phyloP scores from a whole-genome alignment of 1,140 invertebrate species.

The Drosophila baimaii region DNA sequence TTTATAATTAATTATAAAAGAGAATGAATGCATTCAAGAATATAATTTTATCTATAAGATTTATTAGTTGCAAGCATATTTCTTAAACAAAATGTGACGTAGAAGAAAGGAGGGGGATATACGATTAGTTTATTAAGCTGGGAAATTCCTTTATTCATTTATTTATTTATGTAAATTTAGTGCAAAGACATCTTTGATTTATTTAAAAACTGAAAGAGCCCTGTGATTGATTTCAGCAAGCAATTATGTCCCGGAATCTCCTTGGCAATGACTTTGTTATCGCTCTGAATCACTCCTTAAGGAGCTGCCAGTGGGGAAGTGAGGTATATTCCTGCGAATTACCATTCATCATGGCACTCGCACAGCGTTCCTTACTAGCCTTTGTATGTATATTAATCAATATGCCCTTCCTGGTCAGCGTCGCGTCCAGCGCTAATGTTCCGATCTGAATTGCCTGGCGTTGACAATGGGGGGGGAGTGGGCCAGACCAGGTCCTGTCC shows the following conservation, averaged over 20 bases:
- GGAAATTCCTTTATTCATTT: neutral
- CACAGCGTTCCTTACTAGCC: conserved; percentile 5
- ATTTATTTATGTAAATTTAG: neutral
- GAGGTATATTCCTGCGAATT: conserved; percentile 20
- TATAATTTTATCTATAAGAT: conserved; percentile 9
- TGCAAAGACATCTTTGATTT: neutral
- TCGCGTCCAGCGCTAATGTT: conserved; percentile 46
- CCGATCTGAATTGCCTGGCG: conserved; percentile 64
- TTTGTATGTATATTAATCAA: conserved; percentile 55
- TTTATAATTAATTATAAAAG: conserved; percentile 8
- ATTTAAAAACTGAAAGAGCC: neutral
- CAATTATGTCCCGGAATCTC: neutral
- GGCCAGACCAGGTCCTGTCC: conserved; percentile 38
- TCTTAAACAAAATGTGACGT: neutral
- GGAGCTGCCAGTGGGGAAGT: neutral
- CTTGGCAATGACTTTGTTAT: conserved; percentile 6
- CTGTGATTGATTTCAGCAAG: neutral
- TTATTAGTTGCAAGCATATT: neutral
- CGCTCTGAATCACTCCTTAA: neutral
- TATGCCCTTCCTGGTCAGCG: conserved; percentile 32
- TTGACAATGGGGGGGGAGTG: conserved; percentile 53
- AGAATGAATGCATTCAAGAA: neutral
- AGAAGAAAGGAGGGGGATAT: neutral
- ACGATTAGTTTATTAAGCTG: neutral
- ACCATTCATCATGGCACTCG: conserved; percentile 36